Base-by-base conservation (phyloP, 2,888 invertebrate species). In the Flexamia atlantica region DNA sequence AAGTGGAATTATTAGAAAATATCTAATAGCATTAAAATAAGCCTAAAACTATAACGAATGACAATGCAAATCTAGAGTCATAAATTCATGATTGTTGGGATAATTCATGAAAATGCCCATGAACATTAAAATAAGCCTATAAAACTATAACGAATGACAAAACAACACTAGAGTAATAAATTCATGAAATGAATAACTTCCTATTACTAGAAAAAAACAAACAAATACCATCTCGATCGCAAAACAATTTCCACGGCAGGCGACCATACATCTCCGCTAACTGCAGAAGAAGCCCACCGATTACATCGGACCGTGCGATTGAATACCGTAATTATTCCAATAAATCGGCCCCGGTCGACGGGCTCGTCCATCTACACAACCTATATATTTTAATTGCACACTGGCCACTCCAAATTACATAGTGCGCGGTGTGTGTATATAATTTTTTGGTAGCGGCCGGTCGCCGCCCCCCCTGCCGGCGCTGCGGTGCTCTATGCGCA, bases 341-440 rank as follows among this genome's bases (percentile, higher is more conserved):
- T 83, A 83, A 83, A 83, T 83, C 82, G 53, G 32, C 30, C 50
- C 50, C 70, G 72, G 14, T 72, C 28, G 72, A 36, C 57, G 36
- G 30, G 36, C 74, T 40, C 60, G 60, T 53, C 74, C 53, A 23
- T 70, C 72, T 50, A 76, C 72, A 46, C 76, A 82, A 53, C 74
- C 82, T 83, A 83, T 83, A 83, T 83, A 83, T 83, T 83, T 83
- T 83, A 83, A 83, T 83, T 83, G 82, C 60, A 83, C 74, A 42
- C 60, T 74, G 82, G 30, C 57, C 82, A 57, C 17, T 25, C 74
- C 60, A 83, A 83, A 83, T 83, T 83, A 83, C 74, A 83, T 32
- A 57, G 82, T 74, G 57, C 53, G 81, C 82, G 46, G 50, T 70
- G 50, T 68, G 82, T 83, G 74, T 68, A 70, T 82, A 70, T 82